Evolutionary conservation across 1,140 invertebrate species (phyloP).

Genomic region (Aphaenogaster floridana): DNA sequence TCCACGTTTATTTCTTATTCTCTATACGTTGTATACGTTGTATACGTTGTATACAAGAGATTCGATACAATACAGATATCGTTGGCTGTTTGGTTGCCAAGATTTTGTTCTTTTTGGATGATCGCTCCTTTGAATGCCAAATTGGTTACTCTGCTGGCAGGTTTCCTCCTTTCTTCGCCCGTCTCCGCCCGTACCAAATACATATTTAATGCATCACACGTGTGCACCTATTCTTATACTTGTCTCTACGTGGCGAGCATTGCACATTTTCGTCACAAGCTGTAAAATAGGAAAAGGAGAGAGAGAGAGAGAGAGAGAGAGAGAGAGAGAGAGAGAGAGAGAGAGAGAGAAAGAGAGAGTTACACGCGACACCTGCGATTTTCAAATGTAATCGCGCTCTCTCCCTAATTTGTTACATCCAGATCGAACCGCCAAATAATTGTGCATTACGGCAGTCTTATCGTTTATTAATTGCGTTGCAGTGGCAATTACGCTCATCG

Average conservation of each 20-base stretch:
- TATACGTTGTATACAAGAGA: slow-evolving; percentile 1
- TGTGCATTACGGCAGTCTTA: not conserved
- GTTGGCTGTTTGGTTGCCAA: slow-evolving; percentile 71
- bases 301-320: no score
- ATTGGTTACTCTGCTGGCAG: slow-evolving; percentile 53
- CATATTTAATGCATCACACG: slow-evolving; percentile 72
- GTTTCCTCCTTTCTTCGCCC: not conserved
- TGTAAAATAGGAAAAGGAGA: not conserved
- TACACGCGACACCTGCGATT: slow-evolving; percentile 26
- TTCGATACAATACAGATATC: slow-evolving; percentile 68
- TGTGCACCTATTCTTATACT: slow-evolving; percentile 40
- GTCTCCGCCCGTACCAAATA: slow-evolving; percentile 47
- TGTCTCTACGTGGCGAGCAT: slow-evolving; percentile 59
- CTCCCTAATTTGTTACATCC: not conserved
- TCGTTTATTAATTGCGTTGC: slow-evolving; percentile 28
- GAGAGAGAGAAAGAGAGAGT: not conserved
- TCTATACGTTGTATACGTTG: slow-evolving; percentile 17
- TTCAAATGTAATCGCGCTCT: not conserved
- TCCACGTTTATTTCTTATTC: slow-evolving; percentile 14
- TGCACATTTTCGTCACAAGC: slow-evolving; percentile 25
- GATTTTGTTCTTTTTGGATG: slow-evolving; percentile 72
- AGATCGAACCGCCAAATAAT: not conserved
- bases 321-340: no score
- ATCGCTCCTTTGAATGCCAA: slow-evolving; percentile 75
- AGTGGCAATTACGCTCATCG: slow-evolving; percentile 17